phyloP scores from a whole-genome alignment of 2,888 invertebrate genomes.

The Drepanosiphum platanoidis region DNA sequence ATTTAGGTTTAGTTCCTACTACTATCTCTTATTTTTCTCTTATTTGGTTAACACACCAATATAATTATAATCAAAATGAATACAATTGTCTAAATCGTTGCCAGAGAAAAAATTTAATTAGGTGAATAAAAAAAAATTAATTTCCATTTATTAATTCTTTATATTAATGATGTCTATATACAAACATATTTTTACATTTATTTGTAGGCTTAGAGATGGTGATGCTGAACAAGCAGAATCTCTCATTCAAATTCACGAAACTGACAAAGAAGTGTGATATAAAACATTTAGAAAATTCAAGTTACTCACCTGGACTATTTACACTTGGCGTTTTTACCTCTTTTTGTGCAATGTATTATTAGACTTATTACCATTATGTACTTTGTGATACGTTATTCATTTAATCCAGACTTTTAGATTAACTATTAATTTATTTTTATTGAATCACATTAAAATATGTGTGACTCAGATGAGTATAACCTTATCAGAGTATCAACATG shows the following conservation, averaged over 20 bases:
- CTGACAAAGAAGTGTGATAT: constrained; percentile 71
- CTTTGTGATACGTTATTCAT: constrained; percentile 3
- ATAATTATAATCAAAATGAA: constrained; percentile 57
- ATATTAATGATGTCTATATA: constrained; percentile 65
- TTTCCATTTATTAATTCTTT: constrained; percentile 27
- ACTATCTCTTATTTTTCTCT: constrained; percentile 49
- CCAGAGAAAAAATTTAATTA: constrained; percentile 52
- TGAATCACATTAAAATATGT: not conserved
- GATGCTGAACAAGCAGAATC: constrained; percentile 78
- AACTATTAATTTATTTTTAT: constrained; percentile 3
- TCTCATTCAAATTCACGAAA: constrained; percentile 73
- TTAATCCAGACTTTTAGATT: constrained; percentile 34
- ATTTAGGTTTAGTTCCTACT: constrained; percentile 60
- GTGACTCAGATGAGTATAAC: not conserved
- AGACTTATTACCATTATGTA: constrained; percentile 32
- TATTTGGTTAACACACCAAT: constrained; percentile 52
- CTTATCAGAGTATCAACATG: no score
- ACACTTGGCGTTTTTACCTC: constrained; percentile 21
- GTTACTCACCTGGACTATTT: constrained; percentile 13
- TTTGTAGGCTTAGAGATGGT: constrained; percentile 71
- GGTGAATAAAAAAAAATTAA: constrained; percentile 32
- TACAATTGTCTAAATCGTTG: constrained; percentile 43
- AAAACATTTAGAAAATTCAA: constrained; percentile 28
- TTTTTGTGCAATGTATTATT: constrained; percentile 41
- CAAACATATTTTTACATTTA: constrained; percentile 65